These are phyloP conservation scores for Sebastes umbrosus DNA, from an alignment of 2,797 vertebrate species.

Conservation along the genomic window DNA sequence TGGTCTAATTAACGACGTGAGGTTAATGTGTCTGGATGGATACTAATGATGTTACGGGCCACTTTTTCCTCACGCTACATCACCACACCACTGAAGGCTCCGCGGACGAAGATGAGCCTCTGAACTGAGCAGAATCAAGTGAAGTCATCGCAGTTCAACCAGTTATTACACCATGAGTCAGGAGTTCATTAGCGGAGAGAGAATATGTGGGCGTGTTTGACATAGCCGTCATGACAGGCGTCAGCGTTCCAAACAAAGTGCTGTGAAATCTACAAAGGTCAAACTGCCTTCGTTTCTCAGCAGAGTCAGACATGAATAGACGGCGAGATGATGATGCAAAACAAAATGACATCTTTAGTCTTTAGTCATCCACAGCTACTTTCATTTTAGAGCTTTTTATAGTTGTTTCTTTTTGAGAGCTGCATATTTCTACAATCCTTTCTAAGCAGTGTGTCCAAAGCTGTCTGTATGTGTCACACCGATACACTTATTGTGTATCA, in stretches of 20 bases:
- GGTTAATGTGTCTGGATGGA: slow-evolving; percentile 64
- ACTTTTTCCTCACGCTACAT: slow-evolving; percentile 31
- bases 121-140: slow-evolving; percentile 20
- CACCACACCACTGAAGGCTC: slow-evolving; percentile 8
- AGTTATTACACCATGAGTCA: slow-evolving; percentile 40
- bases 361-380: background rate
- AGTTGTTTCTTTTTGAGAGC: background rate
- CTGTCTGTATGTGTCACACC: background rate
- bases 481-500: background rate
- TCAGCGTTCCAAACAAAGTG: slow-evolving; percentile 34
- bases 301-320: background rate
- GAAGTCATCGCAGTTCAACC: slow-evolving; percentile 22
- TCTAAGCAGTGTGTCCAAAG: background rate
- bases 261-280: slow-evolving; percentile 47
- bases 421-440: background rate
- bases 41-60: slow-evolving; percentile 51
- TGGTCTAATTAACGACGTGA: slow-evolving; percentile 60
- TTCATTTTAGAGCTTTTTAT: background rate
- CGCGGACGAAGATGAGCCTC: slow-evolving; percentile 15
- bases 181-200: slow-evolving; percentile 18
- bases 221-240: slow-evolving; percentile 5
- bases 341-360: background rate
- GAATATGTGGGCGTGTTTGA: slow-evolving; percentile 33
- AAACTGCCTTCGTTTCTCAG: slow-evolving; percentile 8
- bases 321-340: background rate